Conservation (phyloP, 2,888 invertebrate species). For the Frankliniella intonsa region DNA sequence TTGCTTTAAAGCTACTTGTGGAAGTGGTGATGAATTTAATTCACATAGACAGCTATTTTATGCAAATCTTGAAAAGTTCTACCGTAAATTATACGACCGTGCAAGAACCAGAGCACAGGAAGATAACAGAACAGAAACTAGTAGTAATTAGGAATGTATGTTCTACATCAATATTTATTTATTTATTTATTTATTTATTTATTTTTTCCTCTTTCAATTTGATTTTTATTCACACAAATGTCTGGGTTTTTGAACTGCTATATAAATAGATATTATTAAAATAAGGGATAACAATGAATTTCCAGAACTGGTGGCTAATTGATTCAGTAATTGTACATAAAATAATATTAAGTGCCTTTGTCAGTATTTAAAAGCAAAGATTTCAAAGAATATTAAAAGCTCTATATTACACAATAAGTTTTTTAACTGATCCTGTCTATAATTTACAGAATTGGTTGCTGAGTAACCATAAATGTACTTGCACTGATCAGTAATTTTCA, state of each 20-base stretch:
- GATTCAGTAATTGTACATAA: not conserved
- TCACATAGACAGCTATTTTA: slow-evolving; percentile 6
- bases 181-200: no score
- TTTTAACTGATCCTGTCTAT: no score
- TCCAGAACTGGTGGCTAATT: not conserved
- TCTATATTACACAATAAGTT: no score
- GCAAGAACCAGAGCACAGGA: not conserved
- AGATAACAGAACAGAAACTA: not conserved
- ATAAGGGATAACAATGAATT: no score
- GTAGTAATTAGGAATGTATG: no score
- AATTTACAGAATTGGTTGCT: no score
- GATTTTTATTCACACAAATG: not conserved
- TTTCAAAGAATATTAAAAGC: not conserved
- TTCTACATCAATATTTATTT: no score
- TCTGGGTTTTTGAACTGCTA: not conserved
- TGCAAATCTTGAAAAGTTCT: slow-evolving; percentile 18
- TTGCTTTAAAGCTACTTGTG: not conserved
- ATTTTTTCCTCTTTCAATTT: no score
- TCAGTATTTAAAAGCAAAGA: not conserved
- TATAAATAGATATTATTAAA: not conserved
- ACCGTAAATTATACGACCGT: not conserved
- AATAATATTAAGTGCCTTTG: not conserved
- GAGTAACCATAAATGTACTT: no score
- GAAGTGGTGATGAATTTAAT: not conserved
- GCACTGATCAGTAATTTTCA: no score